Base-by-base conservation (phyloP, 2,113 vertebrate genomes). In the Trematocara macrostoma region DNA sequence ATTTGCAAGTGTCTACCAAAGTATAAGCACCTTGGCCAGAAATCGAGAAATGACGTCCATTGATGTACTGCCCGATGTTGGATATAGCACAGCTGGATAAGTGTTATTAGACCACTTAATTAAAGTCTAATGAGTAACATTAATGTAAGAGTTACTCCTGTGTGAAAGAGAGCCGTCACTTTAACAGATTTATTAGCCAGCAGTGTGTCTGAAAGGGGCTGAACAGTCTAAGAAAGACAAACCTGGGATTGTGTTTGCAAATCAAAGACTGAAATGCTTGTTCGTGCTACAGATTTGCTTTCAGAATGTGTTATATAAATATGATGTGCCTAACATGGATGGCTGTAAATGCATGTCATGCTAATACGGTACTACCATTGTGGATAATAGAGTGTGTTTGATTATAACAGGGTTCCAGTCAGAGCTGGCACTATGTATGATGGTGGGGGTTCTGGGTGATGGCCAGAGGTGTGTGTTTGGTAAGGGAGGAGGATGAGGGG, bases 251-350 rank as follows among this genome's bases (percentile, higher is more conserved):
- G 35, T 82, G 29, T 85, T 29, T 53, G 83, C 9, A 40, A 31
- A 76, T 47, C 51, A 69, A 87, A 55, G 59, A 59, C 64, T 56
- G 12, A 79, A 14, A 47, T 67, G 42, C 47, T 86, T 76, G 40
- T 84, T 78, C 11, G 3, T 55, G 31, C 53, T 6, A 56, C 35
- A 79, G 31, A 59, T 35, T n/a, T 40, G 6, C 31, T 71, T 78
- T 67, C 16, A 35, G 5, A 78, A 34, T 49, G 53, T 83, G 20
- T 81, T 16, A 69, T 56, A 23, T 69, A 23, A 76, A 7, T 59
- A 53, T 45, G 67, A 80, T 79, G 61, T 64, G 81, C 76, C 74
- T 84, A 71, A 81, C 82, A 78, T 40, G 85, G 84, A 85, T 82
- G 85, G 26, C 74, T 61, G 56, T 15, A 78, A 84, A 71, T 59